Percentiles rank a stretch among this genome's conserved stretches.
These are phyloP conservation scores for Nomia melanderi DNA, from an alignment of 1,140 invertebrate genomes.

Conservation along the genomic window DNA sequence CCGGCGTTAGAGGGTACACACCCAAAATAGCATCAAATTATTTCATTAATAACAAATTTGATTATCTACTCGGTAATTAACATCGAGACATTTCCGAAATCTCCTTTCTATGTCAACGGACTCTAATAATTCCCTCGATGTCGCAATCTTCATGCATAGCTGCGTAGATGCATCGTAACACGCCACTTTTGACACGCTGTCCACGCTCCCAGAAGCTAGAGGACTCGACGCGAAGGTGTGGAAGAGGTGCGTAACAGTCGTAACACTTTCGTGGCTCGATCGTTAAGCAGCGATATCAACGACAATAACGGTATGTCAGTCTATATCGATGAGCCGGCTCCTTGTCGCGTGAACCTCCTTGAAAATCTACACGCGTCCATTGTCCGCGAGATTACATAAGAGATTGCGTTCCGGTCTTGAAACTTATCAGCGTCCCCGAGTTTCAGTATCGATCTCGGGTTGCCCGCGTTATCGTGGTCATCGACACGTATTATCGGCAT, in stretches of 20 bases:
- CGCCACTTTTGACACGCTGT: not conserved
- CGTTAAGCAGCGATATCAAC: conserved; percentile 63
- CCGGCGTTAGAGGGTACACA: too few relatives aligned
- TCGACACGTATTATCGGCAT: not conserved
- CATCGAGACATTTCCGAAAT: too few relatives aligned
- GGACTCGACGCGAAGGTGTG: conserved; percentile 3
- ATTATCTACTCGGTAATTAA: too few relatives aligned
- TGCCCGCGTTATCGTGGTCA: conserved; percentile 25
- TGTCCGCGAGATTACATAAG: conserved; percentile 49
- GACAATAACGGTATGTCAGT: conserved; percentile 61
- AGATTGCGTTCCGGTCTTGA: conserved; percentile 21
- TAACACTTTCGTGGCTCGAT: conserved; percentile 60
- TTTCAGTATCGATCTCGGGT: conserved; percentile 16
- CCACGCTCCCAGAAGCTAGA: not conserved
- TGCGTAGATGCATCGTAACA: not conserved
- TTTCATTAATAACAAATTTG: too few relatives aligned
- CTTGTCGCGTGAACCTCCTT: conserved; percentile 15
- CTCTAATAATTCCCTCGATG: too few relatives aligned
- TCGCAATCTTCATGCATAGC: too few relatives aligned
- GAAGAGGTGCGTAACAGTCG: conserved; percentile 48
- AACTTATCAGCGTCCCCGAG: conserved; percentile 7
- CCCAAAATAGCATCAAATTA: too few relatives aligned
- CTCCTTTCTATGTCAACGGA: too few relatives aligned
- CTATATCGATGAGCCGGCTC: conserved; percentile 30
- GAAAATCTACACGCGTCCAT: conserved; percentile 34